Conservation (phyloP, 37 sponge, comb jelly and placozoan genomes). For the Chondrilla cf. caribensis region DNA sequence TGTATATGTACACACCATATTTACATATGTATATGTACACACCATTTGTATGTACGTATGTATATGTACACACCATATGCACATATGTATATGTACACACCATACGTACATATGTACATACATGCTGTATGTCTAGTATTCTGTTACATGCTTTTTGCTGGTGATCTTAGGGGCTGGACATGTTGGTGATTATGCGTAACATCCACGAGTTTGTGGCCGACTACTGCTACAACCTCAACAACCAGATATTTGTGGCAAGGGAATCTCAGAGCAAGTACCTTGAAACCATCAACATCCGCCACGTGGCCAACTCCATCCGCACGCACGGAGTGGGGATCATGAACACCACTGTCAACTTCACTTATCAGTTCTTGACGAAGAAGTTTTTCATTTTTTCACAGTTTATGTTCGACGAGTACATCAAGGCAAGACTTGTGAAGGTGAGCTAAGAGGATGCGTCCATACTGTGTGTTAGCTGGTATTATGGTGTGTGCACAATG, state of each 20-base stretch:
- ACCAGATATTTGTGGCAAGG: conserved; percentile 96
- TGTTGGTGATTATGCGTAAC: conserved; percentile 96
- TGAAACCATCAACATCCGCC: conserved; percentile 96
- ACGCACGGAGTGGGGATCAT: conserved; percentile 97
- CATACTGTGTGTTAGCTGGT: neutral
- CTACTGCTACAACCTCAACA: conserved; percentile 96
- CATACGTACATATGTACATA: too few relatives aligned
- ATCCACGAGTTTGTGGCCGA: conserved; percentile 91
- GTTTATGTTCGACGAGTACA: conserved; percentile 98
- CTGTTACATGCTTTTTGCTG: neutral
- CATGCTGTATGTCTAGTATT: too few relatives aligned
- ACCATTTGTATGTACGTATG: too few relatives aligned
- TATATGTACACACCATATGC: too few relatives aligned
- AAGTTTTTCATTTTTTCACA: conserved; percentile 97
- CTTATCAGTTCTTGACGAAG: conserved; percentile 92
- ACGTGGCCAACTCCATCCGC: conserved; percentile 96
- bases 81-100: too few relatives aligned
- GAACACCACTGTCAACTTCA: conserved; percentile 98
- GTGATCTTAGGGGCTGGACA: conserved; percentile 80
- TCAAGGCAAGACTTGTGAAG: conserved; percentile 90
- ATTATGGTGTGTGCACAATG: too few relatives aligned
- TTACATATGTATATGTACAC: too few relatives aligned
- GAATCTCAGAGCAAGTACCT: conserved; percentile 84
- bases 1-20: too few relatives aligned
- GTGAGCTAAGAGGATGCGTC: conserved; percentile 17